phyloP scores from a whole-genome alignment of 1,140 invertebrate genomes.

The Trachymyrmex septentrionalis region DNA sequence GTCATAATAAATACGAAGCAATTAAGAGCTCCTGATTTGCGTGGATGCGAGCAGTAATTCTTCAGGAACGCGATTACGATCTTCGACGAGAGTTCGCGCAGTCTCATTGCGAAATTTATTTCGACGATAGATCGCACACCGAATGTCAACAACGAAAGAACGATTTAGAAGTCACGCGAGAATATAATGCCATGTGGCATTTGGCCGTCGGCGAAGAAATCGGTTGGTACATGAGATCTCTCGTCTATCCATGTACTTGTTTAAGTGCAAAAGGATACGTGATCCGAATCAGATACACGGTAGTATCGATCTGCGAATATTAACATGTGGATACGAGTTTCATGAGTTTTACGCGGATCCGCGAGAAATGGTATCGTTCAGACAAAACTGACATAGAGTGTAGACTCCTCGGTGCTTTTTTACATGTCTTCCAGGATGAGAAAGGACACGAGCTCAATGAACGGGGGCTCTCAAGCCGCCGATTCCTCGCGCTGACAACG shows the following conservation, averaged over 20 bases:
- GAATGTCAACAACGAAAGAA: slow-evolving; percentile 69
- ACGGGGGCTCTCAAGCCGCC: background rate
- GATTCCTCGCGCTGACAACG: slow-evolving; percentile 35
- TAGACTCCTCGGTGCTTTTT: slow-evolving; percentile 43
- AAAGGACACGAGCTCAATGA: slow-evolving; percentile 30
- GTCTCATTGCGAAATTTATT: background rate
- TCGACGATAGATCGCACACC: slow-evolving; percentile 27
- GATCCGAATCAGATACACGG: slow-evolving; percentile 14
- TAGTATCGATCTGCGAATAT: slow-evolving; percentile 30
- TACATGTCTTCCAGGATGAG: slow-evolving; percentile 49
- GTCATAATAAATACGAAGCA: slow-evolving; percentile 8
- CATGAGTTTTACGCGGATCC: background rate
- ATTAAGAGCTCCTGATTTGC: slow-evolving; percentile 11
- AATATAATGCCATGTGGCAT: background rate
- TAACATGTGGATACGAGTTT: background rate
- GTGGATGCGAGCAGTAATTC: slow-evolving; percentile 7
- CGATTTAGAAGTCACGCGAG: slow-evolving; percentile 23
- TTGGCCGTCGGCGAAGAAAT: slow-evolving; percentile 23
- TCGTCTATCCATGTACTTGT: background rate
- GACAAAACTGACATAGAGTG: background rate
- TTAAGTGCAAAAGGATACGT: background rate
- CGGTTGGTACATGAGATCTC: background rate
- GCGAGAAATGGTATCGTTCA: slow-evolving; percentile 29
- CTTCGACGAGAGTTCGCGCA: slow-evolving; percentile 27
- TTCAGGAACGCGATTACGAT: slow-evolving; percentile 7